phyloP scores from a whole-genome alignment of 2,797 vertebrate species.

The Fringilla coelebs region DNA sequence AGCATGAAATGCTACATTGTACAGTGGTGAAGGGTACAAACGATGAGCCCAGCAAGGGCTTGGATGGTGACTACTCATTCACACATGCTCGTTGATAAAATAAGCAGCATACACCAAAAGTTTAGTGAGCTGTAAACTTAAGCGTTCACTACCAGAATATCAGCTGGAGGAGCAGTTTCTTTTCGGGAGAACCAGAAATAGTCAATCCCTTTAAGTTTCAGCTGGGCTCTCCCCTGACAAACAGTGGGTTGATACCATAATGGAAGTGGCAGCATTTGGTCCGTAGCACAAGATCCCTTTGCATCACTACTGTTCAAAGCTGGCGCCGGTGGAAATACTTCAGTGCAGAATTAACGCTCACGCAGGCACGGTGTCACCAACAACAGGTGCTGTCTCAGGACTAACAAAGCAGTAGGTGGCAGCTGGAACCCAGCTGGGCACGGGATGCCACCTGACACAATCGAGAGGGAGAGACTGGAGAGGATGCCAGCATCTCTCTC shows the following conservation, averaged over 20 bases:
- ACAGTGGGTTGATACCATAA: not conserved
- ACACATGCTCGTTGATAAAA: conserved; percentile 57
- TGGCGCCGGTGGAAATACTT: not conserved
- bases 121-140: conserved; percentile 63
- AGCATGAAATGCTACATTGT: conserved; percentile 71
- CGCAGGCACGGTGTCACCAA: not conserved
- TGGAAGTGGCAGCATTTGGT: conserved; percentile 63
- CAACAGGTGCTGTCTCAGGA: not conserved
- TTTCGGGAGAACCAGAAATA: conserved; percentile 21
- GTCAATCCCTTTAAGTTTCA: conserved; percentile 38
- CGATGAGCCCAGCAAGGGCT: conserved; percentile 30
- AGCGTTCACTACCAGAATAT: conserved; percentile 25
- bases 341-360: not conserved
- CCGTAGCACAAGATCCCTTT: conserved; percentile 15
- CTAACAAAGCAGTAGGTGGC: not conserved
- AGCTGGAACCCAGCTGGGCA: not conserved
- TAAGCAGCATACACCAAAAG: conserved; percentile 49
- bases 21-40: conserved; percentile 49
- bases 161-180: conserved; percentile 46
- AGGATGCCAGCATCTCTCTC: not conserved
- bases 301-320: conserved; percentile 22
- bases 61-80: conserved; percentile 53
- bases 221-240: conserved; percentile 22
- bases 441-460: not conserved
- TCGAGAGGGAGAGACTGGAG: not conserved